Evolutionary conservation across 2,888 invertebrate species (phyloP).

Genomic region (Trissonchulus sp.): DNA sequence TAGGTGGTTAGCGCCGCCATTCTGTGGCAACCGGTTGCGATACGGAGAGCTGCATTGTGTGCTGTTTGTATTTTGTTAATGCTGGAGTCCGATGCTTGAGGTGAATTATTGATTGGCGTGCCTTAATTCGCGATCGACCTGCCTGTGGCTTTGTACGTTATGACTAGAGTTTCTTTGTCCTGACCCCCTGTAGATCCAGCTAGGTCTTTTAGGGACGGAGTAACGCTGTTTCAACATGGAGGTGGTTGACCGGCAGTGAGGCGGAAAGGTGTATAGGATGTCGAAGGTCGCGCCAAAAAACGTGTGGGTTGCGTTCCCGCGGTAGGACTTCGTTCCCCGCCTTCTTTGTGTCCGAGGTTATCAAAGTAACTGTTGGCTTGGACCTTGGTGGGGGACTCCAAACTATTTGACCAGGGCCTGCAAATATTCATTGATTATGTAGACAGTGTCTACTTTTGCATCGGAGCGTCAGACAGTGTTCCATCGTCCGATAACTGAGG

Average conservation of each 20-base stretch:
- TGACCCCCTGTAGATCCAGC: no score
- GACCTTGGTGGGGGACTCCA: not conserved
- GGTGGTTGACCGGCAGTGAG: not conserved
- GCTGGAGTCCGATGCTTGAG: no score
- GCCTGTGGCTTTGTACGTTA: no score
- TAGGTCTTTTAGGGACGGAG: not conserved
- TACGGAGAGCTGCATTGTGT: no score
- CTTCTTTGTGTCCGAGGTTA: not conserved
- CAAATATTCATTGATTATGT: not conserved
- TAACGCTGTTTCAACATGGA: not conserved
- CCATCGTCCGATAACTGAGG: constrained; percentile 1
- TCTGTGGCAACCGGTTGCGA: no score
- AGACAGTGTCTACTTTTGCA: not conserved
- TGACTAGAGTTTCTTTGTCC: no score
- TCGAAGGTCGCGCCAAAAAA: not conserved
- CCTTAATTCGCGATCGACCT: no score
- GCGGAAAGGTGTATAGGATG: not conserved
- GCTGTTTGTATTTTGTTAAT: no score
- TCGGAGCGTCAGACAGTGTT: not conserved
- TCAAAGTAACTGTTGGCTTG: not conserved
- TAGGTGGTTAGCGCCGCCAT: no score
- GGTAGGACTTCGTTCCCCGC: constrained; percentile 1
- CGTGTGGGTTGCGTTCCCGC: not conserved
- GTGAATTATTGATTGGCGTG: no score
- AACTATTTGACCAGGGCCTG: not conserved